Percentiles rank a stretch among this genome's conserved stretches.
These are phyloP conservation scores for Strix aluco DNA, from an alignment of 2,113 vertebrate species.

Conservation along the genomic window DNA sequence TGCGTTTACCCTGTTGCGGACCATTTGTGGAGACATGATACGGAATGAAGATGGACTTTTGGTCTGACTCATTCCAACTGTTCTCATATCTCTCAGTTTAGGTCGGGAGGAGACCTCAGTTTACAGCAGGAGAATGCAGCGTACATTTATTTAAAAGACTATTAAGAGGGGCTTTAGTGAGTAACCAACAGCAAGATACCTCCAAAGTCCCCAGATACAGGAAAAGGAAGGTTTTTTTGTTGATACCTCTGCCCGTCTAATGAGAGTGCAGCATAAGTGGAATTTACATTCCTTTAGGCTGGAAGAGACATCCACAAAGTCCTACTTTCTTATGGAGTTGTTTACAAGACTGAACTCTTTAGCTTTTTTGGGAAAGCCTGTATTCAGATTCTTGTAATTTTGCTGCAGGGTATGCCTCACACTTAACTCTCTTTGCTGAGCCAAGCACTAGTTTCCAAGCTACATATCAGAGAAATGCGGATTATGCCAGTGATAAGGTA, in stretches of 20 bases:
- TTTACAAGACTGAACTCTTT: not conserved
- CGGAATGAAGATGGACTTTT: not conserved
- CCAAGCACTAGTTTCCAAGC: not conserved
- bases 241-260: not conserved
- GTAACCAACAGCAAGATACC: not conserved
- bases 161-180: not conserved
- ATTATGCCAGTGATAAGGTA: not conserved
- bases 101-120: not conserved
- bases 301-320: not conserved
- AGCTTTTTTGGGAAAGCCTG: not conserved
- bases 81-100: not conserved
- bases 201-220: accelerated
- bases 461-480: not conserved
- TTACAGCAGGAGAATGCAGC: not conserved
- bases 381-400: not conserved
- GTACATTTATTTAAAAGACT: not conserved
- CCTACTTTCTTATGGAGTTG: not conserved
- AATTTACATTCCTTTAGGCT: not conserved
- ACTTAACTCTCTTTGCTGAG: not conserved
- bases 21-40: not conserved
- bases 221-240: not conserved
- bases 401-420: not conserved
- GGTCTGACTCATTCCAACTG: not conserved
- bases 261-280: not conserved
- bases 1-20: not conserved